Evolutionary conservation across 2,797 vertebrate species (phyloP), one percentile per base, ranked within the genome.

Genomic region (Emydoidea blandingii): DNA sequence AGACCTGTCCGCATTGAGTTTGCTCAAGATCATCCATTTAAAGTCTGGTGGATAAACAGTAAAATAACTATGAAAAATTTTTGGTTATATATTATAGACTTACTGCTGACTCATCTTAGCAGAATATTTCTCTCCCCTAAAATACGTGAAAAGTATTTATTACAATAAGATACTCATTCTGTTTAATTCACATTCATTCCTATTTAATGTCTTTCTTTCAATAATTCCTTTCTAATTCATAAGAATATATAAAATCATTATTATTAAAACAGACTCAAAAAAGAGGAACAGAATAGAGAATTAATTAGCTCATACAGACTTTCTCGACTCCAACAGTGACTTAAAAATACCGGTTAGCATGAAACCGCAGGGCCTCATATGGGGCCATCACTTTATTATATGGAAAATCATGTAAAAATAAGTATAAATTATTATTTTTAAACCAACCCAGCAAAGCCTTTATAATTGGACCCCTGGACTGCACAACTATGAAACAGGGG

Each of bases 161-260:
- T 47, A 41, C 68, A 89, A 57, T 82, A 34, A 12, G 1, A n/a
- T 27, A 76, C 87, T 74, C 34, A 81, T 91, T 83, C 56, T 37
- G 52, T 92, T 90, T 81, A 81, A 91, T 92, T 91, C 81, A 92
- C 41, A 19, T 7, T 79, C 12, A 92, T 88, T 72, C 83, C 29
- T 62, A 80, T 31, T 37, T 37, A 72, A 21, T 54, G 59, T 79
- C 90, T 87, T 41, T 53, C 37, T 86, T 86, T 50, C 3, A 92
- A 86, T 72, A 81, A 81, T 9, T 90, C 10, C 6, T 57, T 88
- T 91, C 25, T 76, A 78, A 52, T 68, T 89, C 81, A 50, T 15
- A 79, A 3, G 15, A 90, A 5, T 8, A 53, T 65, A 56, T 85
- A 89, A 86, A 91, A 34, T 21, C 25, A 47, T 44, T 8, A 76